Conservation (phyloP, 2,797 vertebrate species). For the Atherinosoma microstoma region DNA sequence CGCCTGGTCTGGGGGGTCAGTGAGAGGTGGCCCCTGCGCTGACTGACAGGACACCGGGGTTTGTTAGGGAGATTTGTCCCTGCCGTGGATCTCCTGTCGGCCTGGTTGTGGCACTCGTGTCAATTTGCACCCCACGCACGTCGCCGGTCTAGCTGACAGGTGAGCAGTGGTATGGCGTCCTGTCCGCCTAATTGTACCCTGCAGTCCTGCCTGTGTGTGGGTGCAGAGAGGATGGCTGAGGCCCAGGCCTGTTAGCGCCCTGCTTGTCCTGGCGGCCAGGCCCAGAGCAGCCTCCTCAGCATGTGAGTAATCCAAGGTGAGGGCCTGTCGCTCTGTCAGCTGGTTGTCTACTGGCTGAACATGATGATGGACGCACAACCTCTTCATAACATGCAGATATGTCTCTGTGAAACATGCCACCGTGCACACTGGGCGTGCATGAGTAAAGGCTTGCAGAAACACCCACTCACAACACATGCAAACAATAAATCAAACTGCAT, state of each 20-base stretch:
- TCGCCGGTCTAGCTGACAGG: slow-evolving; percentile 80
- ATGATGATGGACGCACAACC: slow-evolving; percentile 62
- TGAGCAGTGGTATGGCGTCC: slow-evolving; percentile 77
- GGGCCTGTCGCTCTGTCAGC: slow-evolving; percentile 76
- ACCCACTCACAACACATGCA: slow-evolving; percentile 46
- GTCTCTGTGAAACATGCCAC: slow-evolving; percentile 28
- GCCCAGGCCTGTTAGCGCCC: slow-evolving; percentile 70
- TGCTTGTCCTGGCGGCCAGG: slow-evolving; percentile 73
- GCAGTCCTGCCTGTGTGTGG: slow-evolving; percentile 79
- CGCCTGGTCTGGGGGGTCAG: slow-evolving; percentile 79
- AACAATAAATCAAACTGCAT: slow-evolving; percentile 73
- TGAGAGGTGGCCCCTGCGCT: slow-evolving; percentile 61
- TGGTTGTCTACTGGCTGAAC: slow-evolving; percentile 64
- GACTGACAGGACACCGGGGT: slow-evolving; percentile 82
- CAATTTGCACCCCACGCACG: slow-evolving; percentile 80
- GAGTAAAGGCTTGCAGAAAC: slow-evolving; percentile 29
- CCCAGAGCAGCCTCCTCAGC: slow-evolving; percentile 72
- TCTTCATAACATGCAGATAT: slow-evolving; percentile 31
- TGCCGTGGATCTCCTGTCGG: slow-evolving; percentile 80
- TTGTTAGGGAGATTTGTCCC: slow-evolving; percentile 87
- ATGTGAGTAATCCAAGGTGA: slow-evolving; percentile 78
- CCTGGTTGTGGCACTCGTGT: slow-evolving; percentile 76
- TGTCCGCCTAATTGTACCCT: slow-evolving; percentile 86
- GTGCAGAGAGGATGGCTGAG: slow-evolving; percentile 68
- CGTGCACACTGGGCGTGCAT: not conserved